These are phyloP conservation scores for Agrilus mali DNA, from an alignment of 2,888 invertebrate genomes.

Conservation along the genomic window DNA sequence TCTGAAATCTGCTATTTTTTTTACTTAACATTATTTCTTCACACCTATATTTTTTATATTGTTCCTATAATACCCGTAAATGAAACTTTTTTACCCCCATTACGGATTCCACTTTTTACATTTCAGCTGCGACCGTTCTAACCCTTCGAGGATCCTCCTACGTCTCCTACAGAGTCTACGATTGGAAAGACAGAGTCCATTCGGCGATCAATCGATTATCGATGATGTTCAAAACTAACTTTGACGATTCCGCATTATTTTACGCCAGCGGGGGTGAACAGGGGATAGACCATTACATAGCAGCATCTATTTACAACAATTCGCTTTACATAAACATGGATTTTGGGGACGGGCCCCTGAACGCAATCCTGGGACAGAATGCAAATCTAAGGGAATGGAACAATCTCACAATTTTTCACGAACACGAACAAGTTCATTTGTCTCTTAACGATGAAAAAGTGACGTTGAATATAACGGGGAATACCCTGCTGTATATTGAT, in stretches of 20 bases:
- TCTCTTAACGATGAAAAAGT: conserved; percentile 63
- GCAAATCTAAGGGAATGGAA: conserved; percentile 75
- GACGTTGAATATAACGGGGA: conserved; percentile 58
- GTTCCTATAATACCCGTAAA: too few relatives aligned
- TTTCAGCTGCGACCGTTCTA: conserved; percentile 71
- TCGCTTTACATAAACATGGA: conserved; percentile 78
- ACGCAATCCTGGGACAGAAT: conserved; percentile 52
- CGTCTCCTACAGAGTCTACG: conserved; percentile 83
- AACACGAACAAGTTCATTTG: conserved; percentile 58
- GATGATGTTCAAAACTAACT: conserved; percentile 79
- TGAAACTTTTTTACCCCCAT: too few relatives aligned
- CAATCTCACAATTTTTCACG: conserved; percentile 76
- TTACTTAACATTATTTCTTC: too few relatives aligned
- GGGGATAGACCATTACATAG: conserved; percentile 79
- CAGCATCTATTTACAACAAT: conserved; percentile 72
- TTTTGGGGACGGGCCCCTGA: conserved; percentile 68
- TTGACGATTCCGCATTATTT: conserved; percentile 83
- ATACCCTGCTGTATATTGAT: conserved; percentile 72
- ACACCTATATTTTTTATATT: too few relatives aligned
- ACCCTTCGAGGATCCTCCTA: conserved; percentile 85
- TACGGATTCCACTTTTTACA: too few relatives aligned
- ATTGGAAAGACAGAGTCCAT: conserved; percentile 84
- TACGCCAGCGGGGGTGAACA: conserved; percentile 88
- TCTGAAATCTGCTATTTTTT: too few relatives aligned
- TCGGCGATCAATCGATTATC: conserved; percentile 79